Evolutionary conservation across 2,113 vertebrate species (phyloP).

Genomic region (Atlantisia rogersi): DNA sequence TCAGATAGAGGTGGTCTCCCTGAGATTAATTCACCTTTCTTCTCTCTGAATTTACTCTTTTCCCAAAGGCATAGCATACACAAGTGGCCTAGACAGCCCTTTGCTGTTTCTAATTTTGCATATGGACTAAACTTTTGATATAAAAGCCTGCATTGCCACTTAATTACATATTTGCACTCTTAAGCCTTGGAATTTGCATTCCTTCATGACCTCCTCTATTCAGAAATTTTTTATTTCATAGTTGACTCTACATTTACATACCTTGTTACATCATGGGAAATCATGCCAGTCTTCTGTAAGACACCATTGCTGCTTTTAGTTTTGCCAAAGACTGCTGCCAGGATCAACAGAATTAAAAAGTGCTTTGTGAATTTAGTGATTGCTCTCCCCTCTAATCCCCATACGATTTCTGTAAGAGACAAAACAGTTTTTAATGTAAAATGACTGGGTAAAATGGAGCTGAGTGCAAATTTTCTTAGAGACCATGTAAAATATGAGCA

Average conservation of each 20-base stretch:
- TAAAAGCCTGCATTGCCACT: accelerated
- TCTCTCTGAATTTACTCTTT: neutral
- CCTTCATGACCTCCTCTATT: neutral
- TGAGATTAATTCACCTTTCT: neutral
- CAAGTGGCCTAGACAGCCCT: neutral
- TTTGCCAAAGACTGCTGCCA: constrained; percentile 25
- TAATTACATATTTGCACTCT: neutral
- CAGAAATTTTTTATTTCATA: neutral
- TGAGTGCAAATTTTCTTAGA: neutral
- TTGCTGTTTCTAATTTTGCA: neutral
- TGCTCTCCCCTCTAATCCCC: neutral
- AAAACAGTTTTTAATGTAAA: neutral
- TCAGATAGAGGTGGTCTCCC: neutral
- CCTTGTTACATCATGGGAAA: constrained; percentile 20
- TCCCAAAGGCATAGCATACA: neutral
- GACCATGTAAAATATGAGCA: accelerated
- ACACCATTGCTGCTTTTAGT: neutral
- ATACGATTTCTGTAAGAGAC: neutral
- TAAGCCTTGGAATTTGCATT: neutral
- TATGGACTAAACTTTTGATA: neutral
- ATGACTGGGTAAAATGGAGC: neutral
- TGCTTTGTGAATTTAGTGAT: constrained; percentile 13
- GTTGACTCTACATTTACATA: neutral
- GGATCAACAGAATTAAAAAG: constrained; percentile 19
- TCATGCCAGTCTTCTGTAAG: neutral